Base-by-base conservation (phyloP, 1,140 invertebrate genomes). In the Wiebesia pumilae region DNA sequence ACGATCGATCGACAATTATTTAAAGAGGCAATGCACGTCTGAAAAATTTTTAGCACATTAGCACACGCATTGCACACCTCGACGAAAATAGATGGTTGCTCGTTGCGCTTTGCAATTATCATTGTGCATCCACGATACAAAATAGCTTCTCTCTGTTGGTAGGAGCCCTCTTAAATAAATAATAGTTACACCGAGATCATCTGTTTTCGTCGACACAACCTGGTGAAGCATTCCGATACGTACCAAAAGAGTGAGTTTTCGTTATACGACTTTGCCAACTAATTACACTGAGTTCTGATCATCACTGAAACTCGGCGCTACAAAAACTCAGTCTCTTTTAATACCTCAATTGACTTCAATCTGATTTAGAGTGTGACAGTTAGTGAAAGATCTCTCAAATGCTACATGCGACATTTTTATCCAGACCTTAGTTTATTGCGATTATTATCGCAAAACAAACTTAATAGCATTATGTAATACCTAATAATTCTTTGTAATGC, bases 271-370 rank as follows among this genome's bases (percentile, higher is more conserved):
- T 38, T 71, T 71, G 12, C 40, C 67, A 30, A 71, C 4, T 71
- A n/a, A n/a, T n/a, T n/a, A n/a, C n/a, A n/a, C n/a, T n/a, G n/a
- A n/a, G 7, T 75, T 43, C 9, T 27, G 27, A 43, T 43, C 10
- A 43, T 75, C n/a, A 10, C 10, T 33, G 3, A 43, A 75, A 27
- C 40, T 38, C 12, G 21, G 0, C 35, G n/a, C 40, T 38, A 3
- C 35, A 24, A 71, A 75, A 75, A 19, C 38, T 43, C 71, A 75
- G 43, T 75, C 7, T 43, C 0, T 43, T 43, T 75, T 75, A 27
- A 75, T 75, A 75, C 71, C 40, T 75, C n/a, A 43, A 75, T 75
- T 75, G 71, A 75, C 71, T 75, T 75, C 71, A 75, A 75, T 75
- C 38, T 43, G 9, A 75, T 75, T 75, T 38, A 75, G 12, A 75